Conservation (phyloP, 2,113 vertebrate genomes). For the Gnathonemus longibarbis region DNA sequence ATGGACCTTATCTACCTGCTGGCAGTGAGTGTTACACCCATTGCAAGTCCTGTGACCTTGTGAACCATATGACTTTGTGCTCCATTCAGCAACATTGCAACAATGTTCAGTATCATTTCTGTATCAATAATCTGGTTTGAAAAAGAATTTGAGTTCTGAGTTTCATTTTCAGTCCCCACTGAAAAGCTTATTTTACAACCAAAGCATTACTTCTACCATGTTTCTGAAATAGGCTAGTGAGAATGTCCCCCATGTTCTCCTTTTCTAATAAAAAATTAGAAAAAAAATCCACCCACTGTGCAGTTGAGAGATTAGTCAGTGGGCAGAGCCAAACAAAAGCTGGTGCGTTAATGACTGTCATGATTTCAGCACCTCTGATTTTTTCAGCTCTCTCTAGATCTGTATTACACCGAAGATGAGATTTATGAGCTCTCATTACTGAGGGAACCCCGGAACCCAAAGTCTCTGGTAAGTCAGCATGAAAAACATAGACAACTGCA, state of each 20-base stretch:
- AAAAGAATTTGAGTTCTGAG: neutral
- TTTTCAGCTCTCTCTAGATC: constrained; percentile 84
- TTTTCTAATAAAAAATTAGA: neutral
- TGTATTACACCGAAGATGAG: constrained; percentile 96
- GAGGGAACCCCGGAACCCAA: constrained; percentile 87
- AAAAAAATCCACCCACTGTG: too few species aligned
- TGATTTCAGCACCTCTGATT: neutral
- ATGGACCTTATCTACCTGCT: constrained; percentile 95
- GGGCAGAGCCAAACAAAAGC: neutral
- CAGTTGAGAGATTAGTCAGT: neutral
- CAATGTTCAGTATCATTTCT: neutral
- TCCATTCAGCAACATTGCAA: neutral
- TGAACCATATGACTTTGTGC: neutral
- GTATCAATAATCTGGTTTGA: neutral
- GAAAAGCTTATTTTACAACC: neutral
- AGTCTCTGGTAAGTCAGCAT: constrained; percentile 63
- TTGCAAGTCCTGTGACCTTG: neutral
- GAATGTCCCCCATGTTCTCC: neutral
- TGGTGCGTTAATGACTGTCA: neutral
- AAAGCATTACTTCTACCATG: neutral
- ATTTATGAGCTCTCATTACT: constrained; percentile 93
- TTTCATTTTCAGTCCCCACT: neutral
- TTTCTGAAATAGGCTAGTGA: neutral
- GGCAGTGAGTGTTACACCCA: constrained; percentile 64
- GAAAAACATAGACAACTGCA: neutral